Percentiles rank a stretch among this genome's conserved stretches.
phyloP scores from a whole-genome alignment of 2,888 invertebrate genomes.

The Rhopalosiphum nymphaeae region DNA sequence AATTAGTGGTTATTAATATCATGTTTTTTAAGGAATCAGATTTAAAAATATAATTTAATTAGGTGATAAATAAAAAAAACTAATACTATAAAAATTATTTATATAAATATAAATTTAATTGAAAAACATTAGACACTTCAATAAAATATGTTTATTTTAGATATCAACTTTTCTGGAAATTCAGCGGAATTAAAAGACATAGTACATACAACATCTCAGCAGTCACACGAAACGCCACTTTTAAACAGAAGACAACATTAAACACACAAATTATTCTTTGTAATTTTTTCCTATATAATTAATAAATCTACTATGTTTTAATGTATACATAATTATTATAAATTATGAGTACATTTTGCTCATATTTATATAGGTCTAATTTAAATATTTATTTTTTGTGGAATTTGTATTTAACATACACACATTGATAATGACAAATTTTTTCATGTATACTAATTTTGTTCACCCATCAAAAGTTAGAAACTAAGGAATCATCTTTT shows the following conservation, averaged over 20 bases:
- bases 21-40: not conserved
- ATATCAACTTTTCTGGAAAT: constrained; percentile 48
- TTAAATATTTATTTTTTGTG: not conserved
- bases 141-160: constrained; percentile 41
- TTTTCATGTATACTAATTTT: not conserved
- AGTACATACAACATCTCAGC: constrained; percentile 49
- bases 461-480: not conserved
- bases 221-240: constrained; percentile 48
- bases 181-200: constrained; percentile 53
- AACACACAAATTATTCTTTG: not conserved
- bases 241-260: constrained; percentile 60
- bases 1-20: not conserved
- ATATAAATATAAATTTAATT: not conserved
- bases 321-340: not conserved
- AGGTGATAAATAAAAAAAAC: not conserved
- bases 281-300: constrained; percentile 45
- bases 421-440: not conserved
- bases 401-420: not conserved
- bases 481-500: not conserved
- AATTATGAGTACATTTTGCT: not conserved
- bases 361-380: not conserved
- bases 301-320: not conserved
- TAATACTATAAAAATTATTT: not conserved
- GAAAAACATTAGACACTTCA: not conserved
- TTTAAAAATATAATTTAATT: not conserved